Conservation (phyloP, 2,888 invertebrate species). For the Mythimna albipuncta region DNA sequence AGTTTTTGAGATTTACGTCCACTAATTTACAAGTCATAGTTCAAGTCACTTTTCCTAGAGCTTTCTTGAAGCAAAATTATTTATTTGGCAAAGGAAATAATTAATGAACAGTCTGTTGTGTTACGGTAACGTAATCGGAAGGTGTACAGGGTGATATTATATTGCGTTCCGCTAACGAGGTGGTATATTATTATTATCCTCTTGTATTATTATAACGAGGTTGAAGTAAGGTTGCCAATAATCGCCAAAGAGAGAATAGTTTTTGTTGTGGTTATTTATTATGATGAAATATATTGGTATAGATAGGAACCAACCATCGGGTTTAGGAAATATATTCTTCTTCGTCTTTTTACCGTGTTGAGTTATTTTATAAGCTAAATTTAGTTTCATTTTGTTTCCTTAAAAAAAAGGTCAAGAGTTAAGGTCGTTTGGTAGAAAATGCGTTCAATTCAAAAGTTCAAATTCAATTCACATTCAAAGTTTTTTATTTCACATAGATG, state of each 20-base stretch:
- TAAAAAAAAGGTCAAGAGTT: too few species aligned
- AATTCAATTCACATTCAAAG: too few species aligned
- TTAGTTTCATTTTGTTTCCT: too few species aligned
- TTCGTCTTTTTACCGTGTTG: too few species aligned
- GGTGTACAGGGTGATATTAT: conserved; percentile 47
- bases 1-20: not conserved
- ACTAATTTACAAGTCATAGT: not conserved
- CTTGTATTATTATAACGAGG: conserved; percentile 41
- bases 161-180: conserved; percentile 52
- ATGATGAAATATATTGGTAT: not conserved
- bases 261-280: not conserved
- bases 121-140: conserved; percentile 33
- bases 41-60: conserved; percentile 9
- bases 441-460: too few species aligned
- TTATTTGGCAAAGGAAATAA: conserved; percentile 34
- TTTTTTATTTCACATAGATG: too few species aligned
- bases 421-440: too few species aligned
- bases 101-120: conserved; percentile 35
- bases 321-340: not conserved
- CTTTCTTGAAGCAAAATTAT: not conserved
- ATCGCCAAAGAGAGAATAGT: not conserved
- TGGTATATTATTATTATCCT: conserved; percentile 23
- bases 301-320: not conserved
- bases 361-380: too few species aligned
- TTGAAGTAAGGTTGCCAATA: conserved; percentile 19